Evolutionary conservation across 2,797 vertebrate genomes (phyloP), one percentile per base, ranked within the genome.

Genomic region (Percopsis omiscomaycus): DNA sequence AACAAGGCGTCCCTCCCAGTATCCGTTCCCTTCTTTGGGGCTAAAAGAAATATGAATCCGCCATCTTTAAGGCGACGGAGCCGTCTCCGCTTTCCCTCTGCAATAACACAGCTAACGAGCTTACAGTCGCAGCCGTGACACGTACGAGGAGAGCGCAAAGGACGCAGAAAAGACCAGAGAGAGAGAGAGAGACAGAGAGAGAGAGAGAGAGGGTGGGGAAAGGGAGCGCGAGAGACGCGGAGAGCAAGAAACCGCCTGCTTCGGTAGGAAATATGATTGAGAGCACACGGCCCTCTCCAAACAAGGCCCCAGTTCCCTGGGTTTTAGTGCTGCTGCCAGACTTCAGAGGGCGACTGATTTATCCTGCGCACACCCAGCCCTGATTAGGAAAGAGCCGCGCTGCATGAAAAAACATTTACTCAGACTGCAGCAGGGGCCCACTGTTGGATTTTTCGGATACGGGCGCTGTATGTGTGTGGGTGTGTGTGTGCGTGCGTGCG

Each of bases 81-180:
- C 76, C 79, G 49, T 79, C 83, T 85, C 81, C 55, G 51, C 70
- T 79, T 80, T 82, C 79, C 76, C 61, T n/a, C 62, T 67, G 72
- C 76, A 86, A 84, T 82, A 92, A 91, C 71, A 83, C 81, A 81
- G 80, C 80, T 89, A 90, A 92, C 89, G 89, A 91, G 91, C 89
- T 85, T 89, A 87, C 84, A 85, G 88, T 88, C 80, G 56, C 61
- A 72, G 60, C 65, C 56, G 22, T 45, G n/a, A 29, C 42, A 53
- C 56, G 56, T 55, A 59, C 49, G 10, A 44, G 58, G 64, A 54
- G 66, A 62, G 45, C 53, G 55, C 61, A 57, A 74, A 77, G 83
- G 66, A 42, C 73, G 61, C 14, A 5, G 29, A 66, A 69, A 61
- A 30, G 8, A 2, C n/a, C n/a, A 61, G 27, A 60, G 6, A 13